Evolutionary conservation across 2,797 vertebrate species (phyloP).

Genomic region (Schizothorax lantsangensis): DNA sequence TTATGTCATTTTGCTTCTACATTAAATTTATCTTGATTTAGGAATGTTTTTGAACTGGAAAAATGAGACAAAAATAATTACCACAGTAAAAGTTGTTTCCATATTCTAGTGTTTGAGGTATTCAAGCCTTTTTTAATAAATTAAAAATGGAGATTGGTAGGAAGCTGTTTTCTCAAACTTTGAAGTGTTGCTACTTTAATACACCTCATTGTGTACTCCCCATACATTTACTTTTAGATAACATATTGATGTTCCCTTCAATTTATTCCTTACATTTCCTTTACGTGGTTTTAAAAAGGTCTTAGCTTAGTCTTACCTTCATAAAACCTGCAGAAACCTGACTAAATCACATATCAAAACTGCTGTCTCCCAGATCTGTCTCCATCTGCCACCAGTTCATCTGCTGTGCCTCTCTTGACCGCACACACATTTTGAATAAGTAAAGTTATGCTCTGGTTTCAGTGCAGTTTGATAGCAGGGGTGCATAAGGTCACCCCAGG

Average conservation of each 20-base stretch:
- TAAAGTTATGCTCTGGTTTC: slow-evolving; percentile 47
- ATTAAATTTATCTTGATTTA: background rate
- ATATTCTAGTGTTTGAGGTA: background rate
- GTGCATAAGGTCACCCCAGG: background rate
- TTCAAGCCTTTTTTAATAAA: background rate
- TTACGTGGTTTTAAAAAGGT: background rate
- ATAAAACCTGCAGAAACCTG: background rate
- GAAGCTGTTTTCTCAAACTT: background rate
- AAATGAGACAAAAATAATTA: background rate
- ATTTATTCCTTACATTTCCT: background rate
- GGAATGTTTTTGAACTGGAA: background rate
- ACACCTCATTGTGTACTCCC: background rate
- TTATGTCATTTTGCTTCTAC: background rate
- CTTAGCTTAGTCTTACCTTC: background rate
- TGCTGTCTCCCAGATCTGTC: background rate
- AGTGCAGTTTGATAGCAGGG: slow-evolving; percentile 49
- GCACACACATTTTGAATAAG: slow-evolving; percentile 38
- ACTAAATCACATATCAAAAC: background rate
- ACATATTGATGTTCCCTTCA: background rate
- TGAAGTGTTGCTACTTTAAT: background rate
- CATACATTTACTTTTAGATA: background rate
- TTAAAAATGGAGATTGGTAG: background rate
- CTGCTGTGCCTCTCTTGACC: slow-evolving; percentile 13
- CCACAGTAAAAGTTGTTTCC: background rate
- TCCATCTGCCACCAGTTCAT: background rate